Percentiles rank a stretch among this genome's conserved stretches.
These are phyloP conservation scores for Eriosoma lanigerum DNA, from an alignment of 1,140 invertebrate species.

Conservation along the genomic window DNA sequence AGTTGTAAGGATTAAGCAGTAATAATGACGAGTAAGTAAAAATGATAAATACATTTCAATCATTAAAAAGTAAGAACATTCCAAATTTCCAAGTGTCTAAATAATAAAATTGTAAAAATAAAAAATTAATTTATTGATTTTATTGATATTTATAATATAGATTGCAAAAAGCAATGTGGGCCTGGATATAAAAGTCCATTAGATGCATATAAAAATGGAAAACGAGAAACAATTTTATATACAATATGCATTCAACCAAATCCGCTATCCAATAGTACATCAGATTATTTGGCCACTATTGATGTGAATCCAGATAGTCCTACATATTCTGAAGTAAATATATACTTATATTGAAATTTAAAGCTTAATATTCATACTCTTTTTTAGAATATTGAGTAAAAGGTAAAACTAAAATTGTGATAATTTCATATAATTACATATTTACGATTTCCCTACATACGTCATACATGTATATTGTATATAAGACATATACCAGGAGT, in stretches of 20 bases:
- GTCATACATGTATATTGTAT: too few relatives aligned
- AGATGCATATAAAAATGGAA: slow-evolving; percentile 78
- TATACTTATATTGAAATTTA: background rate
- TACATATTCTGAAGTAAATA: slow-evolving; percentile 78
- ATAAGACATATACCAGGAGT: too few relatives aligned
- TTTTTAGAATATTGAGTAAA: too few relatives aligned
- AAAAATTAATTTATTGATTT: too few relatives aligned
- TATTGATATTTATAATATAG: background rate
- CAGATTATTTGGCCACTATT: slow-evolving; percentile 87
- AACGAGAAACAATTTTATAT: slow-evolving; percentile 83
- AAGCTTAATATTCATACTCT: too few relatives aligned
- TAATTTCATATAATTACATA: too few relatives aligned
- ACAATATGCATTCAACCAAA: slow-evolving; percentile 81
- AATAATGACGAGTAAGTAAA: slow-evolving; percentile 17
- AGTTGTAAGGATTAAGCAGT: background rate
- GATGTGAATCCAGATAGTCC: slow-evolving; percentile 86
- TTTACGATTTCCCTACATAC: too few relatives aligned
- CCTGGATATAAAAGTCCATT: slow-evolving; percentile 77
- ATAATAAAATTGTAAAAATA: background rate
- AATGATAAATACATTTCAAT: background rate
- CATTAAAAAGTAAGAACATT: too few relatives aligned
- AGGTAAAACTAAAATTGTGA: too few relatives aligned
- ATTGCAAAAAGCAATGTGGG: slow-evolving; percentile 58
- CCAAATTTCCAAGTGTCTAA: background rate
- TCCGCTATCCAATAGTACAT: slow-evolving; percentile 62